Evolutionary conservation across 1,140 invertebrate species (phyloP).

Genomic region (Solenopsis invicta): DNA sequence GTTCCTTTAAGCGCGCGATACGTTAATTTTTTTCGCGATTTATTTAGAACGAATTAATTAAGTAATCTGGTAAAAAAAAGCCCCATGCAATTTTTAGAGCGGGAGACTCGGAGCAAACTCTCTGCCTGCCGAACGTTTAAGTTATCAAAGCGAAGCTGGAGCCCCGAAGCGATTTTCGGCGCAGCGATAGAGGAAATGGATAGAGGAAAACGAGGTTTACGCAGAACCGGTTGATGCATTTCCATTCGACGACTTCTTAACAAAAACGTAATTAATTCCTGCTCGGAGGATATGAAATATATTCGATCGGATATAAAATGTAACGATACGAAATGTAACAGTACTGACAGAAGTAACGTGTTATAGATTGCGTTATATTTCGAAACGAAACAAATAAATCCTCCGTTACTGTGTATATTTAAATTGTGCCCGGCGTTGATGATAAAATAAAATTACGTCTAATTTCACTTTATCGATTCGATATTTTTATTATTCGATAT

Average conservation of each 20-base stretch:
- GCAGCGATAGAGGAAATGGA: not conserved
- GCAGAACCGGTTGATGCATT: slow-evolving; percentile 44
- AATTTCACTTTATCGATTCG: slow-evolving; percentile 1
- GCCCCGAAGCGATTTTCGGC: slow-evolving; percentile 54
- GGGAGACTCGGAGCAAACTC: not conserved
- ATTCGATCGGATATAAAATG: not conserved
- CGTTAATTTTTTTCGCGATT: not conserved
- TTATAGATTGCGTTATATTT: not conserved
- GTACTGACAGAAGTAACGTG: not conserved
- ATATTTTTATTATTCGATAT: not conserved
- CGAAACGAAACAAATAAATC: slow-evolving; percentile 9
- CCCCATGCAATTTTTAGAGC: slow-evolving; percentile 23
- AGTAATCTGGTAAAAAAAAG: slow-evolving; percentile 21
- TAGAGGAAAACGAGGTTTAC: slow-evolving; percentile 38
- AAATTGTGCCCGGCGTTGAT: not conserved
- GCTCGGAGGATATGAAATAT: not conserved
- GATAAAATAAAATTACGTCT: slow-evolving; percentile 32
- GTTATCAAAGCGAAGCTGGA: slow-evolving; percentile 54
- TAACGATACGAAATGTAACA: not conserved
- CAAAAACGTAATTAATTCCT: slow-evolving; percentile 38
- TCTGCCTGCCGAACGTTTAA: slow-evolving; percentile 42
- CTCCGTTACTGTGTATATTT: not conserved
- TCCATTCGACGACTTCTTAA: slow-evolving; percentile 32
- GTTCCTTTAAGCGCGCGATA: not conserved
- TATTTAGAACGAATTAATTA: slow-evolving; percentile 42